Percentiles rank a stretch among this genome's conserved stretches.
Conservation (phyloP, 2,888 invertebrate genomes). For the Siphlonurus alternatus region DNA sequence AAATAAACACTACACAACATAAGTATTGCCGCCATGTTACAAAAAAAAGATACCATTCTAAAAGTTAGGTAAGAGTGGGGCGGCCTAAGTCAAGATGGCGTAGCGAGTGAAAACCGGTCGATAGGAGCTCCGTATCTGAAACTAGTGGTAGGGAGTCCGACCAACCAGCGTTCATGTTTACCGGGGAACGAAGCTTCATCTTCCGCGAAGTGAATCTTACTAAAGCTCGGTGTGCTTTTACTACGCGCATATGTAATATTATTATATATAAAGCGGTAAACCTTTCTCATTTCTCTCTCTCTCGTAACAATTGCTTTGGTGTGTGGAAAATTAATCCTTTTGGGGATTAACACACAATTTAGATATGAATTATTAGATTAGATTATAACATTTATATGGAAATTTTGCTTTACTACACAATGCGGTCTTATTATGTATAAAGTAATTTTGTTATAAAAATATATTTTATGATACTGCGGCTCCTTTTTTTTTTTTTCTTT, state of each 20-base stretch:
- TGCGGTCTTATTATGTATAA: too few relatives aligned
- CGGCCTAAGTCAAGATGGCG: neutral
- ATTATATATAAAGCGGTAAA: neutral
- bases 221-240: neutral
- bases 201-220: neutral
- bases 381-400: neutral
- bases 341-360: conserved; percentile 3
- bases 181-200: neutral
- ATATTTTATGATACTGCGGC: too few relatives aligned
- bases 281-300: neutral
- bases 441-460: too few relatives aligned
- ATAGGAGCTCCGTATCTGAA: neutral
- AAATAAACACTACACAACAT: neutral
- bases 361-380: conserved; percentile 1
- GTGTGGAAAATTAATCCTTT: neutral
- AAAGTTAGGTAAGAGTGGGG: neutral
- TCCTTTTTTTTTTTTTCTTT: too few relatives aligned
- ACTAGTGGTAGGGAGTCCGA: neutral
- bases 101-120: neutral
- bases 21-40: neutral
- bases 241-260: neutral
- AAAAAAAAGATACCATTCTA: neutral
- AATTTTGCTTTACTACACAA: neutral
- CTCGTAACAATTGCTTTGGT: neutral
- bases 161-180: neutral